Evolutionary conservation across 2,797 vertebrate species (phyloP).

Genomic region (Pampus argenteus): DNA sequence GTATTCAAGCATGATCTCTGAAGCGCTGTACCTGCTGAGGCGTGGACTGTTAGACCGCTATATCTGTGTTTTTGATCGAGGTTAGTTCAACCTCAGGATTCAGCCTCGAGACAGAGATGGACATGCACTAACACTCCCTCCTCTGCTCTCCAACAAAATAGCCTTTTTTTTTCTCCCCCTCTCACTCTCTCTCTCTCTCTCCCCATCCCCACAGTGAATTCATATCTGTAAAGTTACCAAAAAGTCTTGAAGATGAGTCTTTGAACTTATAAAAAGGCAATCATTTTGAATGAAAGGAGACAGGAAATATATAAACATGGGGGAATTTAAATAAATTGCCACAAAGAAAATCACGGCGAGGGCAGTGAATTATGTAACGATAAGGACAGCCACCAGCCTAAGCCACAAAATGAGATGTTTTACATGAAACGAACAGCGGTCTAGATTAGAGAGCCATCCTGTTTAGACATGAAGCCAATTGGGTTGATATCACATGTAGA

Average conservation of each 20-base stretch:
- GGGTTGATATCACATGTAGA: constrained; percentile 82
- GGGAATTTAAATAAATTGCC: constrained; percentile 84
- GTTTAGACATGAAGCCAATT: constrained; percentile 85
- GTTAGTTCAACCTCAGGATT: constrained; percentile 66
- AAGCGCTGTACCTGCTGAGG: constrained; percentile 65
- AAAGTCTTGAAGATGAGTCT: constrained; percentile 81
- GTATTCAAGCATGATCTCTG: constrained; percentile 60
- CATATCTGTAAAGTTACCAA: constrained; percentile 78
- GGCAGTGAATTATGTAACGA: constrained; percentile 80
- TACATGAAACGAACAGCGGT: constrained; percentile 82
- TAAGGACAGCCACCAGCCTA: constrained; percentile 79
- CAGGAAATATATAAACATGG: constrained; percentile 83
- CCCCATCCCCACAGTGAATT: constrained; percentile 53
- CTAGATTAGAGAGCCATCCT: constrained; percentile 81
- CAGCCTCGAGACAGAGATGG: constrained; percentile 68
- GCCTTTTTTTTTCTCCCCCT: constrained; percentile 10
- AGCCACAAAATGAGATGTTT: constrained; percentile 84
- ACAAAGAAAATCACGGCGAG: constrained; percentile 80
- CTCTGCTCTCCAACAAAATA: constrained; percentile 71
- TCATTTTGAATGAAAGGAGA: constrained; percentile 82
- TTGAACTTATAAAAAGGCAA: constrained; percentile 83
- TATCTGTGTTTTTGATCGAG: constrained; percentile 68
- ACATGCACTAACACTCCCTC: constrained; percentile 63
- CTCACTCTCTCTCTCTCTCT: not conserved
- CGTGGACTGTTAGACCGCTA: constrained; percentile 61